A percentile compares a stretch with the other conserved stretches of the same genome.
phyloP scores from a whole-genome alignment of 2,888 invertebrate genomes.

The Tetheella fluctuosa region DNA sequence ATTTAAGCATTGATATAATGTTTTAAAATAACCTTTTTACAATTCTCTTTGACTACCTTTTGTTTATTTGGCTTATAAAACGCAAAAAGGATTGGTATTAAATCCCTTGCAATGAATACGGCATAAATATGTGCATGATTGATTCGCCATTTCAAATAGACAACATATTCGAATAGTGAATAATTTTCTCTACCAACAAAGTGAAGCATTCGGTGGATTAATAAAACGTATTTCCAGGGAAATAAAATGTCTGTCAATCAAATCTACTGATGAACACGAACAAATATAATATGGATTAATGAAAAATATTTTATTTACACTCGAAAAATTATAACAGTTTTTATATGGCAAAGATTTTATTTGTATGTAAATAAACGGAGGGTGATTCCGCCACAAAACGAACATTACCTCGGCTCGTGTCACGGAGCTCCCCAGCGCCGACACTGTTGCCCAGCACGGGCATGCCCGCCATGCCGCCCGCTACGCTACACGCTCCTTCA shows the following conservation, averaged over 20 bases:
- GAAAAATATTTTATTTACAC: background rate
- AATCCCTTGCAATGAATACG: too few relatives aligned
- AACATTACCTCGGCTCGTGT: conserved; percentile 56
- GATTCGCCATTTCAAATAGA: background rate
- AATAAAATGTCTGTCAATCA: conserved; percentile 5
- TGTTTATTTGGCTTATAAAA: too few relatives aligned
- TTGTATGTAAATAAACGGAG: too few relatives aligned
- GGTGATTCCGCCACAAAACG: too few relatives aligned
- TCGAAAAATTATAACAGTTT: background rate
- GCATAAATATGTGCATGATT: too few relatives aligned
- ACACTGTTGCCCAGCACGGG: conserved; percentile 76
- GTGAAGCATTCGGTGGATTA: background rate
- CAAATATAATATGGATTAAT: background rate
- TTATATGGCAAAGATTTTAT: background rate
- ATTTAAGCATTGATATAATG: too few relatives aligned
- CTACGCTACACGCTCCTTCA: conserved; percentile 57
- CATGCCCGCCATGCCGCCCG: conserved; percentile 78
- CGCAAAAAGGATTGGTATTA: too few relatives aligned
- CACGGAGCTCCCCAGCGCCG: conserved; percentile 68
- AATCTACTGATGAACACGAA: background rate
- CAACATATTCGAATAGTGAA: background rate
- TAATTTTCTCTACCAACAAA: background rate
- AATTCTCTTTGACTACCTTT: too few relatives aligned
- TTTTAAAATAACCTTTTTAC: too few relatives aligned
- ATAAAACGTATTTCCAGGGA: background rate